Base-by-base conservation (phyloP, 2,888 invertebrate genomes). In the Drosophila mettleri region DNA sequence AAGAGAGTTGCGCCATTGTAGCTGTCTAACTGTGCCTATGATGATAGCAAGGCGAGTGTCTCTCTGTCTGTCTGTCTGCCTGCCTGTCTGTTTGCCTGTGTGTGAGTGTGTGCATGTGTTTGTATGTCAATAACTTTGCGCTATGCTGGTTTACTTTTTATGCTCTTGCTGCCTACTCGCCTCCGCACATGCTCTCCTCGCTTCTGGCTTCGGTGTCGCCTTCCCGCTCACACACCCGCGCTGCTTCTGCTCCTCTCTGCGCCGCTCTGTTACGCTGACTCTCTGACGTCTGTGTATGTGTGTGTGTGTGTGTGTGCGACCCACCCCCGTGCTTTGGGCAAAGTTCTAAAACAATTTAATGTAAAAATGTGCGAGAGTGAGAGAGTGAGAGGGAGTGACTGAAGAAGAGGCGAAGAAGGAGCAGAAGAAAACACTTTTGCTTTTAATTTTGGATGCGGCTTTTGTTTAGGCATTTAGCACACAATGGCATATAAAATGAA, bases 301-400 rank as follows among this genome's bases (percentile, higher is more conserved):
- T n/a, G n/a, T n/a, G n/a, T n/a, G n/a, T n/a, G n/a, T 34, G 46
- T 48, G 24, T 43, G n/a, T 6, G 24, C 16, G 2, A 14, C 34
- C n/a, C 49, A 22, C 22, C 34, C 22, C 34, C 33, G 20, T 16
- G 67, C n/a, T 46, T 24, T 43, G 55, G 43, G 20, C 49, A 51
- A 68, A 73, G 81, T 70, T 82, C 86, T 87, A 85, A 83, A 89
- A 87, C 83, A 83, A 83, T 83, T 88, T 86, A 84, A 84, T 87
- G 81, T 68, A 77, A 66, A 78, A 82, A 84, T 70, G 67, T 36
- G 20, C 49, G 9, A 8, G 27, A 2, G 27, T n/a, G 24, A 6
- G 18, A 8, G 31, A 31, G 18, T 0, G 14, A 14, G 31, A 20
- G 10, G 8, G 36, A 8, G 18, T n/a, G n/a, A n/a, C n/a, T n/a